Evolutionary conservation across 2,888 invertebrate genomes (phyloP), one percentile per base, ranked within the genome.

Genomic region (Therioaphis trifolii): DNA sequence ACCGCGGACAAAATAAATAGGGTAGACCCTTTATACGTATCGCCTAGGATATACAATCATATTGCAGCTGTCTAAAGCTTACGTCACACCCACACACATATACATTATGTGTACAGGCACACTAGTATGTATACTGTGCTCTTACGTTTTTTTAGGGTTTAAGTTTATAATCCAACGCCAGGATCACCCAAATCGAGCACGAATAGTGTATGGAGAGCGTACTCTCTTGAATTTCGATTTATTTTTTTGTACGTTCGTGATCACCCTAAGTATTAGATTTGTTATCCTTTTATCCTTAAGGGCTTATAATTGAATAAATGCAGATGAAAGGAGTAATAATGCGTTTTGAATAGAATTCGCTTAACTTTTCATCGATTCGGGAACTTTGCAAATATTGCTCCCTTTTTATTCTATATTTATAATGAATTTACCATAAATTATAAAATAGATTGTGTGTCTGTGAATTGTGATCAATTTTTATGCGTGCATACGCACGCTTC

Each of bases 41-140:
- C 46, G 43, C 63, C 72, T 72, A 80, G 80, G 14, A 82, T 49
- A 58, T 55, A 68, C 43, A 49, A 63, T 72, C 46, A 27, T 72
- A 82, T 43, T 82, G 80, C 80, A 82, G 80, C 80, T 82, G 80
- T 61, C 58, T 40, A 82, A 46, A 72, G 80, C 72, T 82, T 82
- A 82, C 80, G 80, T 82, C 80, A 82, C 80, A 82, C 72, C 72
- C 72, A 49, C 80, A 61, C 61, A 40, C 40, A 75, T n/a, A 49
- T 27, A 43, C 46, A 46, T 14, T n/a, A 35, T 35, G 7, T 35
- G 35, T 35, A 35, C 7, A 35, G 3, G 35, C 52, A 29, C 18
- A 29, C 27, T 1, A 15, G 15, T 40, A n/a, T 63, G 9, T 27
- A 29, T 18, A 29, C 4, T 15, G 29, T 7, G 14, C 52, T 78